Conservation (phyloP, 2,113 vertebrate species). For the Chaetodon auriga region DNA sequence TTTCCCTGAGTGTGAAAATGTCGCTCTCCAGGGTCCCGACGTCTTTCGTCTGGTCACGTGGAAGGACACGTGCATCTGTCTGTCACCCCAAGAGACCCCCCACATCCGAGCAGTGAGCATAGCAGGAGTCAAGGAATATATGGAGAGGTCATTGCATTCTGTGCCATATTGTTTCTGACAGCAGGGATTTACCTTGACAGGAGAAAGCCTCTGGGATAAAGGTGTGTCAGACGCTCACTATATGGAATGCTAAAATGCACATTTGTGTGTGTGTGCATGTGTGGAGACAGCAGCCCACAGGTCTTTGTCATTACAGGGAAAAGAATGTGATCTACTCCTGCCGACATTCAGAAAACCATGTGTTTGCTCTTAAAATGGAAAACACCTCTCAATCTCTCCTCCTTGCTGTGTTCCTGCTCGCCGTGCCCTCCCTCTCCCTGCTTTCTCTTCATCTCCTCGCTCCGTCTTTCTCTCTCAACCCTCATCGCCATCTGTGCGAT, state of each 20-base stretch:
- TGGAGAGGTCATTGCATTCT: constrained; percentile 34
- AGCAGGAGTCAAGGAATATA: not conserved
- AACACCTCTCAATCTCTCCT: not conserved
- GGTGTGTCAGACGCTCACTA: constrained; percentile 12
- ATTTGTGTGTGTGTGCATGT: constrained; percentile 12
- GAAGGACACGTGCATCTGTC: not conserved
- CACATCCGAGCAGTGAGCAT: not conserved
- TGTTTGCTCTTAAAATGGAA: constrained; percentile 27
- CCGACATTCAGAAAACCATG: constrained; percentile 12
- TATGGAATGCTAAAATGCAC: constrained; percentile 1
- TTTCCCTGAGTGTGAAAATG: not conserved
- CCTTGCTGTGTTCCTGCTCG: not conserved
- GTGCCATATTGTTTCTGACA: constrained; percentile 49
- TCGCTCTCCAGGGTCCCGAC: not conserved
- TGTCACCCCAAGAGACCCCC: not conserved
- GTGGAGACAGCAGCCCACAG: not conserved
- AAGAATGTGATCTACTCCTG: constrained; percentile 5
- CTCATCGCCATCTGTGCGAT: constrained; percentile 68
- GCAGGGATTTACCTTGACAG: constrained; percentile 52
- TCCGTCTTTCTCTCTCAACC: constrained; percentile 46
- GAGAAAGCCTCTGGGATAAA: constrained; percentile 22
- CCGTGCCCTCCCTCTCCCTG: constrained; percentile 3
- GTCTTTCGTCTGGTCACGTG: not conserved
- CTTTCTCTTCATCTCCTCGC: constrained; percentile 7
- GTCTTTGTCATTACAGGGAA: not conserved